Evolutionary conservation across 2,888 invertebrate genomes (phyloP), one percentile per base, ranked within the genome.

Genomic region (Cephus rjabovi): DNA sequence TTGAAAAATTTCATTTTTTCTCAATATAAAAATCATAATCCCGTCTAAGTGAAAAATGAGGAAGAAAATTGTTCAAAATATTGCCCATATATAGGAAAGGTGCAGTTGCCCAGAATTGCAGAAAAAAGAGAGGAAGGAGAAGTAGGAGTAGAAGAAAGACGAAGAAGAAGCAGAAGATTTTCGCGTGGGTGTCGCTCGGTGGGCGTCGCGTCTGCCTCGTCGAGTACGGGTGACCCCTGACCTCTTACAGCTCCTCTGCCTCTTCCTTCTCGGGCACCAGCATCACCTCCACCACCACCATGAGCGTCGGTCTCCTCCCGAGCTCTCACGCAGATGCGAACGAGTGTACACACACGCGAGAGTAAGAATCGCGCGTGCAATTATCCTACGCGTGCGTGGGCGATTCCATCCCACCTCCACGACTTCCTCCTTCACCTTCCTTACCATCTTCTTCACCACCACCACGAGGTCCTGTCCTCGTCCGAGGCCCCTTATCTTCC

Each of bases 371-470:
- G 84, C 89, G 88, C 90, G 89, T 90, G 90, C 91, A 91, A 91
- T 91, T 91, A 91, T 91, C 90, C 90, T 90, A 90, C 90, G 90
- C 89, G 88, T 86, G 90, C 90, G 91, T 91, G 90, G 91, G 91
- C 89, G 90, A 90, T 86, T 87, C 88, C 86, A 89, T 87, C 87
- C 88, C 88, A 86, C 86, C 86, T 87, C 83, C 80, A 82, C 69
- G 74, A 77, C 74, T 34, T 35, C 74, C 74, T 71, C 35, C 74
- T 74, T 34, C 74, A 34, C 23, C 31, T 35, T 34, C 37, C 35
- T 23, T 34, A 12, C 74, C 77, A 40, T 75, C 80, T 84, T 83
- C 83, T 81, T 82, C 12, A 12, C 9, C 83, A 82, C 84, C 76
- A 77, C 79, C 80, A 79, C 80, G 78, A 80, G 79, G 80, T 84